A percentile compares a stretch with the other conserved stretches of the same genome.
Conservation (phyloP, 2,888 invertebrate species). For the Zele albiditarsus region DNA sequence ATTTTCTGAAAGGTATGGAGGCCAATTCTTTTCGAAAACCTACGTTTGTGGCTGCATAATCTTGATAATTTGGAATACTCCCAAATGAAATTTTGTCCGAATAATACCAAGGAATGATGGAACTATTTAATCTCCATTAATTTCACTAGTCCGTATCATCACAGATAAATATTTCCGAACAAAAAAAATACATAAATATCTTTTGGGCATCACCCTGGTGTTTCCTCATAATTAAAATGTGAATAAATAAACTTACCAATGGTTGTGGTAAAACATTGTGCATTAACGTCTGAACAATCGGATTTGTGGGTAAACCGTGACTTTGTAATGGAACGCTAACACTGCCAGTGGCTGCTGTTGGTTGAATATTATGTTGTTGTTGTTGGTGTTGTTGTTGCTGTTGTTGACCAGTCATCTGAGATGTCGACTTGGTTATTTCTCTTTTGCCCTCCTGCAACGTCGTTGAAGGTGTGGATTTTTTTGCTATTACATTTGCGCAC, state of each 20-base stretch:
- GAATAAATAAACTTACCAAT: conserved; percentile 62
- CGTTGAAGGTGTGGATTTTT: conserved; percentile 56
- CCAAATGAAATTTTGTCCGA: too few species aligned
- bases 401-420: conserved; percentile 49
- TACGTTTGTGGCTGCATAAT: too few species aligned
- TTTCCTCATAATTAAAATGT: background rate
- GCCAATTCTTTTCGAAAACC: too few species aligned
- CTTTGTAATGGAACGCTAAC: conserved; percentile 57
- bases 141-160: too few species aligned
- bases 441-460: conserved; percentile 61
- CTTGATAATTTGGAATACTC: too few species aligned
- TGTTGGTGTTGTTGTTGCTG: conserved; percentile 49
- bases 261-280: conserved; percentile 71
- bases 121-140: too few species aligned
- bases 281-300: conserved; percentile 70
- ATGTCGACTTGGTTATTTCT: conserved; percentile 53
- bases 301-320: conserved; percentile 66
- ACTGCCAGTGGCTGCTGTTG: conserved; percentile 55
- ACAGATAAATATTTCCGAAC: background rate
- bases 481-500: conserved; percentile 54
- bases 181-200: background rate
- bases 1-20: too few species aligned
- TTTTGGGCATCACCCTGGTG: too few species aligned
- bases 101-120: too few species aligned
- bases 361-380: conserved; percentile 49